Percentiles rank a stretch among this genome's conserved stretches.
These are phyloP conservation scores for Geodia barretti DNA, from an alignment of 37 sponge, comb jelly and placozoan genomes.

Conservation along the genomic window DNA sequence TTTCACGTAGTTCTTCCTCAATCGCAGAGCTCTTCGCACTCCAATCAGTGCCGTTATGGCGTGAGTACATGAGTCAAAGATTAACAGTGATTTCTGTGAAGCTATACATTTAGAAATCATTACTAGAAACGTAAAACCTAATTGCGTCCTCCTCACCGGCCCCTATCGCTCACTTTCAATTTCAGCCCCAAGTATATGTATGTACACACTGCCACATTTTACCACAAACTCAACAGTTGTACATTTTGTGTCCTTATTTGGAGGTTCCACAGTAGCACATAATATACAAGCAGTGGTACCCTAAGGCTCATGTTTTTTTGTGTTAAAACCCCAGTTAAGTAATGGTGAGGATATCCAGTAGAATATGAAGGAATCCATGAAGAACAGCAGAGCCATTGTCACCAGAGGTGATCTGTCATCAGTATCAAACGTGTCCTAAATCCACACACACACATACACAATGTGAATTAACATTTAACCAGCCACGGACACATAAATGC, in stretches of 20 bases:
- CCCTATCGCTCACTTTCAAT: too few species aligned
- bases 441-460: too few species aligned
- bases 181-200: too few species aligned
- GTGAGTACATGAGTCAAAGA: too few species aligned
- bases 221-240: too few species aligned
- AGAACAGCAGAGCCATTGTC: conserved; percentile 31
- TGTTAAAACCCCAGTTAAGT: background rate
- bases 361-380: conserved; percentile 46
- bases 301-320: background rate
- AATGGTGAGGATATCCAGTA: conserved; percentile 60
- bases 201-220: too few species aligned
- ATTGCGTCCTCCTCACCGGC: too few species aligned
- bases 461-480: too few species aligned
- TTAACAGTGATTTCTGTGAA: too few species aligned
- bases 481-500: too few species aligned
- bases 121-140: too few species aligned
- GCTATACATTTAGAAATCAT: too few species aligned
- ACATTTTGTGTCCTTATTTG: background rate
- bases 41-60: conserved; percentile 64
- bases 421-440: conserved; percentile 31
- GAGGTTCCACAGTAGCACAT: background rate
- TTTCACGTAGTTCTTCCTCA: conserved; percentile 77
- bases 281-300: background rate
- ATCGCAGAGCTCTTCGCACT: conserved; percentile 57
- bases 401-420: conserved; percentile 4